A percentile compares a stretch with the other conserved stretches of the same genome.
These are phyloP conservation scores for Australoheros scitulus DNA, from an alignment of 2,113 vertebrate species.

Conservation along the genomic window DNA sequence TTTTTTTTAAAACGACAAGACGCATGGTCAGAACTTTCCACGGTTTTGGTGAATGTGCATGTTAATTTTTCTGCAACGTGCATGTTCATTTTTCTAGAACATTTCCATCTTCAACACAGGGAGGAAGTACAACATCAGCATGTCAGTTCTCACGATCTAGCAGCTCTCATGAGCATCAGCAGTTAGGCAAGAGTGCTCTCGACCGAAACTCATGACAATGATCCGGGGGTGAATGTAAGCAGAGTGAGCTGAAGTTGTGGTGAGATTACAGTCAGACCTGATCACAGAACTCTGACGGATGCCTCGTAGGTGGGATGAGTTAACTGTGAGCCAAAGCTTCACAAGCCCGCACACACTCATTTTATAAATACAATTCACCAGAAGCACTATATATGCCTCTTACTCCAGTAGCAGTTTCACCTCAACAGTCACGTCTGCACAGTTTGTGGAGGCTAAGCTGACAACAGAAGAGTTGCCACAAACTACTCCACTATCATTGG, in stretches of 20 bases:
- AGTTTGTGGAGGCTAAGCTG: slow-evolving; percentile 26
- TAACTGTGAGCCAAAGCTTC: slow-evolving; percentile 24
- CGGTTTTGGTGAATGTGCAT: not conserved
- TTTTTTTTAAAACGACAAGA: too few species aligned
- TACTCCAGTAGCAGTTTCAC: slow-evolving; percentile 35
- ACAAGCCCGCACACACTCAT: not conserved
- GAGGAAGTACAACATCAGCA: slow-evolving; percentile 20
- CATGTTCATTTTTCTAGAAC: not conserved
- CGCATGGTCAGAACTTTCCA: slow-evolving; percentile 3
- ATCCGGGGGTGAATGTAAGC: slow-evolving; percentile 34
- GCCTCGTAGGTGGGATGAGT: slow-evolving; percentile 47
- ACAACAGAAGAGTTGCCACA: slow-evolving; percentile 13
- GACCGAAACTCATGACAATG: slow-evolving; percentile 53
- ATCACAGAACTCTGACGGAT: slow-evolving; percentile 31
- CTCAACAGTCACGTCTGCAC: slow-evolving; percentile 31
- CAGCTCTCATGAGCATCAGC: not conserved
- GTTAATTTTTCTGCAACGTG: not conserved
- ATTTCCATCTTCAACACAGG: not conserved
- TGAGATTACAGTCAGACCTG: slow-evolving; percentile 52
- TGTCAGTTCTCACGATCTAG: slow-evolving; percentile 52
- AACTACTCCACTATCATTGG: slow-evolving; percentile 8
- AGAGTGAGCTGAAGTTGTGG: slow-evolving; percentile 30
- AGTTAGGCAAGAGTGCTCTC: slow-evolving; percentile 27
- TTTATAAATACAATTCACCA: not conserved
- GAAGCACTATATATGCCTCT: not conserved